Evolutionary conservation across 92 coral and sea anemone genomes (phyloP), one percentile per base, ranked within the genome.

Genomic region (Palythoa caribaeorum): DNA sequence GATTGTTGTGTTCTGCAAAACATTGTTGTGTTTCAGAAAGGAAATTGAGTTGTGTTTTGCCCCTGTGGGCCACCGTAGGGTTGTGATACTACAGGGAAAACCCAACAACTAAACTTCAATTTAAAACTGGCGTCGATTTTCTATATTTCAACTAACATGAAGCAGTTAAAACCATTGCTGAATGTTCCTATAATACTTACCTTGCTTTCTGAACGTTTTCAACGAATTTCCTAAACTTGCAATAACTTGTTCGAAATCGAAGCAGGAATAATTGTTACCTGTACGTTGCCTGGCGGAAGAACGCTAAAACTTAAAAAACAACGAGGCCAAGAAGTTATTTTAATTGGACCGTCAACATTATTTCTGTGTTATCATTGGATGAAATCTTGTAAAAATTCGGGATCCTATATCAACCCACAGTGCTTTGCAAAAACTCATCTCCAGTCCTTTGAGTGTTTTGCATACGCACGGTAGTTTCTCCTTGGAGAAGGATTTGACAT

Each of bases 351-450:
- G 38, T 50, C 17, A 17, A 15, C 10, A 5, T 35, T 21, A 35
- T 15, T 83, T 20, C 14, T 38, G 37, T 36, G 7, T 51, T 38
- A 39, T 86, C 88, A 94, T 92, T 94, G 90, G 93, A 12, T 76
- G 1, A 6, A 13, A 47, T 38, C 1, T 72, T n/a, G 63, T 85
- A 88, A 59, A 76, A 47, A 83, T 89, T 89, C 90, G 91, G 94
- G 77, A 80, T 91, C 94, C 96, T 94, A 92, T 94, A 83, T 90
- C 96, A 83, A 65, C 92, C 96, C 96, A 88, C 5, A 36, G 73
- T 69, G 17, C 96, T 9, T 28, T 84, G 90, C 93, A 77, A 35
- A 65, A 65, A 20, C 28, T 16, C 39, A 11, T 13, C 12, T 4
- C 78, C 78, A 74, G 19, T 40, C 54, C 40, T 69, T 44, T 44